Evolutionary conservation across 2,888 invertebrate genomes (phyloP).

Genomic region (Cephus pygmeus): DNA sequence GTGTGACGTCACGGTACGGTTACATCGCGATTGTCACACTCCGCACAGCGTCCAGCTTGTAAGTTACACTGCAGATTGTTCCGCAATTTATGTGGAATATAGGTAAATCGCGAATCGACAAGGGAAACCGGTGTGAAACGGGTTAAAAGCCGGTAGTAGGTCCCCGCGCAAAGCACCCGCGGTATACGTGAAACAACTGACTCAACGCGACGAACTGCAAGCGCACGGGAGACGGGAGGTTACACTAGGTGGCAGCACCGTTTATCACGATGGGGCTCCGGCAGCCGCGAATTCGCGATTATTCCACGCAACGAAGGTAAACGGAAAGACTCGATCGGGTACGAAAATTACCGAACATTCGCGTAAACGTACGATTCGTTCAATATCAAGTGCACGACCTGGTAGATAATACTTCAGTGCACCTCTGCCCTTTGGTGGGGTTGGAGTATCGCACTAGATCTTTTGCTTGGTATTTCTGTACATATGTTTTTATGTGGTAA

Average conservation of each 20-base stretch:
- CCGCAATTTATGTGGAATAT: slow-evolving; percentile 9
- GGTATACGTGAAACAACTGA: slow-evolving; percentile 61
- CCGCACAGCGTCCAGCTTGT: neutral
- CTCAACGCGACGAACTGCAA: slow-evolving; percentile 56
- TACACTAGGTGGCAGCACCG: slow-evolving; percentile 51
- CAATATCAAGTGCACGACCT: slow-evolving; percentile 57
- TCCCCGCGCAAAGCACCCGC: slow-evolving; percentile 51
- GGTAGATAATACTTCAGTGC: slow-evolving; percentile 11
- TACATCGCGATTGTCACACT: slow-evolving; percentile 61
- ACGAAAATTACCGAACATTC: slow-evolving; percentile 18
- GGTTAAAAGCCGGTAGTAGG: neutral
- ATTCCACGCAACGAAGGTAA: slow-evolving; percentile 26
- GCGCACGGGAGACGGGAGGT: slow-evolving; percentile 38
- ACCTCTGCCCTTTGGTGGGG: neutral
- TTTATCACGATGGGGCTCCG: slow-evolving; percentile 48
- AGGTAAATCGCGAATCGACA: neutral
- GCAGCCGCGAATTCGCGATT: slow-evolving; percentile 40
- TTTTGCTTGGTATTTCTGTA: neutral
- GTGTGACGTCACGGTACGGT: slow-evolving; percentile 62
- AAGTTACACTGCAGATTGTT: neutral
- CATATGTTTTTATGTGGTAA: neutral
- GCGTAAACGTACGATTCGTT: slow-evolving; percentile 32
- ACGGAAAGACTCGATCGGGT: slow-evolving; percentile 29
- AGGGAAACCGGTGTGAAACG: slow-evolving; percentile 27
- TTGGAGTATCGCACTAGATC: neutral